Conservation (phyloP, 2,113 vertebrate genomes). For the Campylomormyrus numenius region DNA sequence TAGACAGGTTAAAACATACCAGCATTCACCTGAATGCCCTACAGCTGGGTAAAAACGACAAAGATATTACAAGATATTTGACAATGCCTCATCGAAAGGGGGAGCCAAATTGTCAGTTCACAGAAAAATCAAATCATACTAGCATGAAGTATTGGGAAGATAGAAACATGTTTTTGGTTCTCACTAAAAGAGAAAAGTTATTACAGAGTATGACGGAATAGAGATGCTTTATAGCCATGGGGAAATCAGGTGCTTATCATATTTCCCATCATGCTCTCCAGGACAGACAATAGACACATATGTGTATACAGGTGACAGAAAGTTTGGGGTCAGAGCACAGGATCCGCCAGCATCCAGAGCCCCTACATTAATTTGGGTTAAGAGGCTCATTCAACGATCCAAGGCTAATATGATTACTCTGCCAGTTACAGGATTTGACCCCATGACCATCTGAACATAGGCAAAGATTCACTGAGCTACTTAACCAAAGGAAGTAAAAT, state of each 20-base stretch:
- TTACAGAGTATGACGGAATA: not conserved
- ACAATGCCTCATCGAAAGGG: not conserved
- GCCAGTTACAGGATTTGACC: not conserved
- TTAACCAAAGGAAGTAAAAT: not conserved
- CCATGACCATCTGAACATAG: not conserved
- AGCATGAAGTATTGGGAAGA: not conserved
- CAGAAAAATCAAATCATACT: not conserved
- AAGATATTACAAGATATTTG: not conserved
- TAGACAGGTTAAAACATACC: not conserved
- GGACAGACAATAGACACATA: not conserved
- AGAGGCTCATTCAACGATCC: not conserved
- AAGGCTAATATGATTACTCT: not conserved
- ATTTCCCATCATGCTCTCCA: not conserved
- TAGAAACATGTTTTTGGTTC: not conserved
- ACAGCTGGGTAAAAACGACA: not conserved
- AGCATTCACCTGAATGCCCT: not conserved
- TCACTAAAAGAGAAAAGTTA: not conserved
- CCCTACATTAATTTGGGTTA: not conserved
- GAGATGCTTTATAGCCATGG: not conserved
- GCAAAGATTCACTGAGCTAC: not conserved
- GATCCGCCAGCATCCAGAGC: not conserved
- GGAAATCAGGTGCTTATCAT: not conserved
- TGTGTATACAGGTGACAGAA: not conserved
- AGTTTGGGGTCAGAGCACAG: not conserved
- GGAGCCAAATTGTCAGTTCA: not conserved